A percentile compares a stretch with the other conserved stretches of the same genome.
These are phyloP conservation scores for Anagrus nilaparvatae DNA, from an alignment of 1,140 invertebrate genomes.

Conservation along the genomic window DNA sequence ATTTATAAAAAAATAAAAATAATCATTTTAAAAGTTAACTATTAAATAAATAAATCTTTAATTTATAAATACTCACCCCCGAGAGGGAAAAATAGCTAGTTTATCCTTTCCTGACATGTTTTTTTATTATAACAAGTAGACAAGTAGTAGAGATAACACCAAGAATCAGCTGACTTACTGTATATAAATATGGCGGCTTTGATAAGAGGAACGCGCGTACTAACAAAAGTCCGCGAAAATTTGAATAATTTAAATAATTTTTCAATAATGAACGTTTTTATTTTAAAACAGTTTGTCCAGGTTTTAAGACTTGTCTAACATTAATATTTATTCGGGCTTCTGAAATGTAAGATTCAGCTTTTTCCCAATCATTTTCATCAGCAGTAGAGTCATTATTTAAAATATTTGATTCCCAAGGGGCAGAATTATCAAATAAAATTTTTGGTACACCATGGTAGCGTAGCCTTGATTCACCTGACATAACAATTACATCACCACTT, in stretches of 20 bases:
- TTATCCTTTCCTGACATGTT: conserved; percentile 92
- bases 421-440: conserved; percentile 46
- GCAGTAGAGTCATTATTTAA: conserved; percentile 14
- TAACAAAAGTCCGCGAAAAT: conserved; percentile 6
- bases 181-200: conserved; percentile 20
- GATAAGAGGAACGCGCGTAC: conserved; percentile 7
- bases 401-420: conserved; percentile 40
- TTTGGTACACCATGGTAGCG: conserved; percentile 78
- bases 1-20: no score
- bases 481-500: conserved; percentile 74
- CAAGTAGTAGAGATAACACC: conserved; percentile 35
- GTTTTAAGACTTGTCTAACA: conserved; percentile 57
- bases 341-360: conserved; percentile 46
- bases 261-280: not conserved
- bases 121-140: conserved; percentile 20
- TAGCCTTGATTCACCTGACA: conserved; percentile 65
- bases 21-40: no score
- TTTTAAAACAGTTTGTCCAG: conserved; percentile 28
- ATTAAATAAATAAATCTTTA: no score
- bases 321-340: conserved; percentile 66
- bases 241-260: conserved; percentile 10
- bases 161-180: conserved; percentile 41
- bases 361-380: conserved; percentile 41
- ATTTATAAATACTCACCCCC: conserved; percentile 69
- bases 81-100: conserved; percentile 93